Evolutionary conservation across 2,113 vertebrate genomes (phyloP), one percentile per base, ranked within the genome.

Genomic region (Chaetura pelagica): DNA sequence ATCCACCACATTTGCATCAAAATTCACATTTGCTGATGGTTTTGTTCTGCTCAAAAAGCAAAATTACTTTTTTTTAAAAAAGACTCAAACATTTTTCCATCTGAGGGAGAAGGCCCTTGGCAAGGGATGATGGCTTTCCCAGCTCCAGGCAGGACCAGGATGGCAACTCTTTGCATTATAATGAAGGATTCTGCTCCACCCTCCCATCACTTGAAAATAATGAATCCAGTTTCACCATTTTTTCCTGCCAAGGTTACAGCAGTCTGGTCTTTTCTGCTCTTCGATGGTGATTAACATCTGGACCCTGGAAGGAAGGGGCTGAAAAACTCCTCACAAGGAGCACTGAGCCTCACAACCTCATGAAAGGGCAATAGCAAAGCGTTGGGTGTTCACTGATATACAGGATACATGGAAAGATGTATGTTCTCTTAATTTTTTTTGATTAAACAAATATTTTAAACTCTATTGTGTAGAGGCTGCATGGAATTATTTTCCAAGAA

Each of bases 191-290:
- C 93, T 42, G 30, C 87, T 95, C 64, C 84, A 82, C 54, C 94
- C 86, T 81, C 76, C 76, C 34, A 32, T 85, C 93, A 94, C 80
- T 88, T 89, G 78, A 88, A 96, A 96, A 96, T 92, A 93, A 95
- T 82, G 77, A 95, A 94, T 15, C 82, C 27, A 66, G 81, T 57
- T 94, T 89, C 93, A 66, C 32, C 73, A 93, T 96, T 97, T 63
- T 59, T 96, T 92, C 69, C 42, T 91, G 40, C 96, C 78, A 95
- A 96, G 93, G 89, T 89, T 93, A 93, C 29, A 2, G 0, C 6
- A 51, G n/a, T 52, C 48, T 12, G 16, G 16, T 35, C 62, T 84
- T 38, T 32, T 16, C 14, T 5, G 55, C 85, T 46, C 4, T 0
- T 1, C 46, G 54, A 63, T 64, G 63, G 95, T 49, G 48, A 92